Conservation (phyloP, 2,113 vertebrate species). For the Ariopsis seemanni region DNA sequence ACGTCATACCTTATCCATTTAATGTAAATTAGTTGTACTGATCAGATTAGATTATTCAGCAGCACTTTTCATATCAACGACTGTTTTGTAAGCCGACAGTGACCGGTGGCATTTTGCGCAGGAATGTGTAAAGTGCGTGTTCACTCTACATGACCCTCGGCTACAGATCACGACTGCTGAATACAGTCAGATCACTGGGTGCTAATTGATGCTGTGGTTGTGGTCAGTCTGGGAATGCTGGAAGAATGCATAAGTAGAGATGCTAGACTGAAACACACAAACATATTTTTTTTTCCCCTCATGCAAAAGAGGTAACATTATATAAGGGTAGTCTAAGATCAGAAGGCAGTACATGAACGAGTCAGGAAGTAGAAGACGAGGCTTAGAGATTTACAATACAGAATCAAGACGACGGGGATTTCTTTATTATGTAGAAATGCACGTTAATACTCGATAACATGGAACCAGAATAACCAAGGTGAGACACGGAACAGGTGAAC, state of each 20-base stretch:
- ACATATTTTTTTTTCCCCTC: not conserved
- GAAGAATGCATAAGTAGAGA: not conserved
- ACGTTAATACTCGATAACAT: not conserved
- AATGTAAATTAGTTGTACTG: not conserved
- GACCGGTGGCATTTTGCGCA: not conserved
- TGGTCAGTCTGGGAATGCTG: not conserved
- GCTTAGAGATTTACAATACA: not conserved
- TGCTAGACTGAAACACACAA: constrained; percentile 12
- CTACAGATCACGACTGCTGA: not conserved
- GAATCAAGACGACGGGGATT: not conserved
- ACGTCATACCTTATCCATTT: not conserved
- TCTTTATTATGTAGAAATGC: not conserved
- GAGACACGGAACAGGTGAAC: not conserved
- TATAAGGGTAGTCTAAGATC: not conserved
- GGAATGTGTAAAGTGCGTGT: not conserved
- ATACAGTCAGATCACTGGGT: not conserved
- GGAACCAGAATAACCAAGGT: not conserved
- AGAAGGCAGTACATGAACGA: not conserved
- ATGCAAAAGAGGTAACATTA: not conserved
- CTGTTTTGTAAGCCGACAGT: not conserved
- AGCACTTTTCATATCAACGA: not conserved
- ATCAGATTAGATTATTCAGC: not conserved
- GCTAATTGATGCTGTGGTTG: constrained; percentile 3
- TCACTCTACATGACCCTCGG: not conserved
- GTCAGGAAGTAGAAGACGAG: not conserved